These are phyloP conservation scores for Microctenopoma steveboyesi DNA, from an alignment of 2,797 vertebrate genomes.

Conservation along the genomic window DNA sequence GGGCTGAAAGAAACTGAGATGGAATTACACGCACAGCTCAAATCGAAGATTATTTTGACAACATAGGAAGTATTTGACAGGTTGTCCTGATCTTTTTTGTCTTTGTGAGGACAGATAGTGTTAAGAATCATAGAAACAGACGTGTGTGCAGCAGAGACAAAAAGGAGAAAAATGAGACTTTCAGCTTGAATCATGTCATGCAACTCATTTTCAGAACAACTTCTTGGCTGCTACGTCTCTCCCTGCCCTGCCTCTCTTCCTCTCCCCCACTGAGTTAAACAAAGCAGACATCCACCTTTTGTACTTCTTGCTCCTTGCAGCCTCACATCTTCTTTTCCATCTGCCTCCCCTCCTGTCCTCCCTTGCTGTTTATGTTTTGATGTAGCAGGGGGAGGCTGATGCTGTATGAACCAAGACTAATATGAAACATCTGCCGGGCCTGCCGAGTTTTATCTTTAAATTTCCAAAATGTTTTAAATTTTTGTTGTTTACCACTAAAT, in stretches of 20 bases:
- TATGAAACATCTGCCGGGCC: background rate
- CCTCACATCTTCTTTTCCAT: constrained; percentile 11
- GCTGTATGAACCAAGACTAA: background rate
- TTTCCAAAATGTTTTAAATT: background rate
- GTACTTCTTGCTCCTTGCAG: constrained; percentile 11
- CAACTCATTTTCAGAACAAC: background rate
- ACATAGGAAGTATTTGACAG: background rate
- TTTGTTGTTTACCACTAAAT: background rate
- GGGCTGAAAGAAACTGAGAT: background rate
- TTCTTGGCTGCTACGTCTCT: constrained; percentile 3
- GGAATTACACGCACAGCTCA: background rate
- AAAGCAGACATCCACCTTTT: constrained; percentile 34
- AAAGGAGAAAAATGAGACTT: background rate
- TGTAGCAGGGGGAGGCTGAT: background rate
- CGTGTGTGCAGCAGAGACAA: no score
- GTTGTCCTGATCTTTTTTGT: background rate
- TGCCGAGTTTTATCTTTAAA: background rate
- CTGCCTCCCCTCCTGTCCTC: constrained; percentile 21
- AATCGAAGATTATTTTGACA: background rate
- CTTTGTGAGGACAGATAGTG: background rate
- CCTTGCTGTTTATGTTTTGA: constrained; percentile 2
- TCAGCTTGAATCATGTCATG: constrained; percentile 12
- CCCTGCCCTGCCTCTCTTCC: background rate
- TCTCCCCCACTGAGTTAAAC: constrained; percentile 18
- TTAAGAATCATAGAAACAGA: background rate